Evolutionary conservation across 2,113 vertebrate genomes (phyloP).

Genomic region (Grus americana): DNA sequence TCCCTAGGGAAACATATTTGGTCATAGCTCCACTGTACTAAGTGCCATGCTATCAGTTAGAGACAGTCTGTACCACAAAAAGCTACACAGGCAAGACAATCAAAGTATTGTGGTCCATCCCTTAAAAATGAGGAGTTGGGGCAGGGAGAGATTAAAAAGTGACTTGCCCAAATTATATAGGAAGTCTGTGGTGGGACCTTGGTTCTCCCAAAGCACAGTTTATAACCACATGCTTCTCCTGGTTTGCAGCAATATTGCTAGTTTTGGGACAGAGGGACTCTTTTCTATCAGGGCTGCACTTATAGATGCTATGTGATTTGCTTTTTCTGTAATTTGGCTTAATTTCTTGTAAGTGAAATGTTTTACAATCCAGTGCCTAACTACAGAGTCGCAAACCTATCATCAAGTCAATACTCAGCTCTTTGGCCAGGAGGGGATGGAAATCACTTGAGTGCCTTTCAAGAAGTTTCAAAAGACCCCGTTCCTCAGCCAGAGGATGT

Average conservation of each 20-base stretch:
- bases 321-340: neutral
- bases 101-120: neutral
- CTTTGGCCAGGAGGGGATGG: neutral
- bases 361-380: neutral
- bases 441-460: neutral
- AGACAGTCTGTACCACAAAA: constrained; percentile 58
- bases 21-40: neutral
- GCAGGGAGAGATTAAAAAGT: neutral
- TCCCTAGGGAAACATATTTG: neutral
- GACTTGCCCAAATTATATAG: constrained; percentile 36
- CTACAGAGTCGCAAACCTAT: neutral
- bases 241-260: neutral
- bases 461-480: neutral
- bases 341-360: neutral
- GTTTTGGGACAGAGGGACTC: neutral
- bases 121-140: neutral
- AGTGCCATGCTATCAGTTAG: neutral
- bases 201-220: neutral
- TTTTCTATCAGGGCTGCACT: neutral
- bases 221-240: neutral
- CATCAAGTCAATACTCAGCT: neutral
- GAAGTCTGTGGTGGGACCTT: neutral
- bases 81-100: neutral
- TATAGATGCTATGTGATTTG: neutral
- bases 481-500: neutral